These are phyloP conservation scores for Danio kyathit DNA, from an alignment of 2,797 vertebrate genomes.

Conservation along the genomic window DNA sequence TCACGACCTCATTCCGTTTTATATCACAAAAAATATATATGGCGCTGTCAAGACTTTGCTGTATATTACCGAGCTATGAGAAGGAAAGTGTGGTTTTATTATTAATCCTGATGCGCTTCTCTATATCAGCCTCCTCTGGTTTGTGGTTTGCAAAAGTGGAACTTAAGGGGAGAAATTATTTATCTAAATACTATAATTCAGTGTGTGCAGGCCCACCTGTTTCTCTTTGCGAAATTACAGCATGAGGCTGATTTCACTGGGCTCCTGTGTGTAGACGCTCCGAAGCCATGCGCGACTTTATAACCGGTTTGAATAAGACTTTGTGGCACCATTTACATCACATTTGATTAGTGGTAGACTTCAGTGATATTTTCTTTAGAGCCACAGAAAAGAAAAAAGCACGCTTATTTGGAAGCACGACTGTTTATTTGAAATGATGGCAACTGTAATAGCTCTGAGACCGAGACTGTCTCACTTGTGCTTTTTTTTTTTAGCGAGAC, in stretches of 20 bases:
- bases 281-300: constrained; percentile 31
- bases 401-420: constrained; percentile 25
- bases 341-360: constrained; percentile 47
- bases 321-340: constrained; percentile 45
- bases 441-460: constrained; percentile 48
- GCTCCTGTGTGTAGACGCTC: constrained; percentile 41
- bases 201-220: constrained; percentile 36
- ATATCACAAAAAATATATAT: constrained; percentile 21
- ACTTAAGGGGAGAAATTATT: constrained; percentile 37
- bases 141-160: constrained; percentile 39
- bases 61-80: constrained; percentile 13
- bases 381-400: constrained; percentile 22
- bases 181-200: constrained; percentile 44
- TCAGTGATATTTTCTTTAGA: constrained; percentile 42
- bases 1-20: constrained; percentile 8
- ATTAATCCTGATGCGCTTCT: constrained; percentile 34
- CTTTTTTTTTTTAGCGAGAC: constrained; percentile 27
- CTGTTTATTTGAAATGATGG: constrained; percentile 48
- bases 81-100: constrained; percentile 40
- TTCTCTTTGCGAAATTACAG: constrained; percentile 42
- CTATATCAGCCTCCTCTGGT: background rate
- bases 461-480: constrained; percentile 35
- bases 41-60: constrained; percentile 6
- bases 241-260: constrained; percentile 16
- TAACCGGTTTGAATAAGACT: constrained; percentile 47